Evolutionary conservation across 2,113 vertebrate species (phyloP), one percentile per base, ranked within the genome.

Genomic region (Willisornis vidua): DNA sequence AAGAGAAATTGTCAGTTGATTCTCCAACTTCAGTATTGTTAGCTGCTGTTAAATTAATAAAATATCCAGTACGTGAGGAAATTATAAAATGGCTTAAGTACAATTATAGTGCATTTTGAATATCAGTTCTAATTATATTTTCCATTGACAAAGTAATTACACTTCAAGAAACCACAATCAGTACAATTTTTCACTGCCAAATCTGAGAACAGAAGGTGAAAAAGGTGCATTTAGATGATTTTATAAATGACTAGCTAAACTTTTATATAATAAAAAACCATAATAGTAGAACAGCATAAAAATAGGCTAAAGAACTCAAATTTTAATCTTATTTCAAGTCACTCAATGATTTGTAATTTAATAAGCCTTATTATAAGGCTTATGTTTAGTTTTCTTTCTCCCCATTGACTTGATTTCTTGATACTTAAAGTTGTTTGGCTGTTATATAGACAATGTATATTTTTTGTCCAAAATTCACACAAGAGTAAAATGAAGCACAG

Each of bases 71-170:
- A 97, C 72, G 55, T 97, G 98, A 98, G 73, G 81, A 95, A 97
- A 97, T 97, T 97, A 97, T 96, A 94, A 97, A 98, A 96, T 93
- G 82, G 65, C 85, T 97, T 96, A 97, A 97, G 96, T 97, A 98
- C 95, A 98, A 97, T 97, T 97, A 96, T 59, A 91, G 88, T 87
- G 85, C 94, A 95, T 97, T 98, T 97, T 96, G 97, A 98, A 97
- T 97, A 98, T 97, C 97, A 97, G 91, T 96, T 98, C 97, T 98
- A 98, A 98, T 98, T 98, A 98, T 97, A 97, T 98, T 98, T 98
- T 96, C 85, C 95, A 97, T 97, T 97, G 96, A 98, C 97, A 97
- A 98, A 98, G 96, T 98, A 98, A 98, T 98, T 98, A 95, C 96
- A 95, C 96, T 97, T 97, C 94, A 94, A 97, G 97, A 97, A 98